These are phyloP conservation scores for Eupsilia transversa DNA, from an alignment of 2,888 invertebrate genomes.

Conservation along the genomic window DNA sequence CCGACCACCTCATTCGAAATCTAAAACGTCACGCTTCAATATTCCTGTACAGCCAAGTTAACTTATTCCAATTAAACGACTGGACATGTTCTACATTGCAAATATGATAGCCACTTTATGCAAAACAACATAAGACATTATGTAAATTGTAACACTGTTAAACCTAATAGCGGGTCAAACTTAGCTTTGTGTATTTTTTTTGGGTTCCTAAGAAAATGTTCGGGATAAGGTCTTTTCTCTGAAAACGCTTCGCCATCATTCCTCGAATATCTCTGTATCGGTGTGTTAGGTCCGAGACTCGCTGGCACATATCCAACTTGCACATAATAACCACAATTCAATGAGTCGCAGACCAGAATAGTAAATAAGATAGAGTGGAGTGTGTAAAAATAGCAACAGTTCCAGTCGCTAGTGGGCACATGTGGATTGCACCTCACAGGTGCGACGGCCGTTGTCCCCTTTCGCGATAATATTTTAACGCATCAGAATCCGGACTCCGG, in stretches of 20 bases:
- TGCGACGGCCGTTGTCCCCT: constrained; percentile 86
- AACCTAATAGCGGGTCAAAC: constrained; percentile 71
- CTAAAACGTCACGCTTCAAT: constrained; percentile 68
- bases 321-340: constrained; percentile 91
- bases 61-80: constrained; percentile 33
- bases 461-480: constrained; percentile 65
- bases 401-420: constrained; percentile 87
- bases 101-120: constrained; percentile 23
- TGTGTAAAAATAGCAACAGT: constrained; percentile 88
- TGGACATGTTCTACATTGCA: constrained; percentile 31
- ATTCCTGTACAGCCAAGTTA: constrained; percentile 33
- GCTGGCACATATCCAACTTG: constrained; percentile 89
- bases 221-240: constrained; percentile 76
- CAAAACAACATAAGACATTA: constrained; percentile 28
- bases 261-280: constrained; percentile 88
- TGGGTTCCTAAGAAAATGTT: constrained; percentile 69
- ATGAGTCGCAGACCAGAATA: constrained; percentile 90
- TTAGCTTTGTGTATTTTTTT: constrained; percentile 76
- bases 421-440: constrained; percentile 88
- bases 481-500: constrained; percentile 10
- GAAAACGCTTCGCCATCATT: constrained; percentile 84
- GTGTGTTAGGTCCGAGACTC: constrained; percentile 84
- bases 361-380: constrained; percentile 90
- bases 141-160: constrained; percentile 45
- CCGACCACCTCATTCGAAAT: constrained; percentile 79